Base-by-base conservation (phyloP, 2,888 invertebrate genomes). In the Mylabris sibirica region DNA sequence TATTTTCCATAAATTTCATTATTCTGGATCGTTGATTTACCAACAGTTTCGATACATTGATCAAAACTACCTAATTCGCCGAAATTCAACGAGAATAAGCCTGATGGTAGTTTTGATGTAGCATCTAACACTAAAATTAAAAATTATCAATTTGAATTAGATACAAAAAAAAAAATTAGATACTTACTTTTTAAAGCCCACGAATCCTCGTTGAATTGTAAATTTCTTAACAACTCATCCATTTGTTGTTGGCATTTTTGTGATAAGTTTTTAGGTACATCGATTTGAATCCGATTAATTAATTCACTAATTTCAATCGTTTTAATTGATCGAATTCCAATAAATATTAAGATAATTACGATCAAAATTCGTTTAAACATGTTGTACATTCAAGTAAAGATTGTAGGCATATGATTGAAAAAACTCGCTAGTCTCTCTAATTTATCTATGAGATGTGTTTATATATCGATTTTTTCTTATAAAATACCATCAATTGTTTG, bases 121-220 rank as follows among this genome's bases (percentile, higher is more conserved):
- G 78, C 72, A 70, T 78, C 78, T 8, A 76, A 64, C 76, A 78
- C 78, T 78, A 63, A 59, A 72, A 72, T 4, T 12, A 4, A 12
- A 12, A 44, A 11, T 20, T 49, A 1, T 49, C 17, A 11, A 41
- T 14, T 41, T 44, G 20, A 3, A 59, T 26, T n/a, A 12, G 1
- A 17, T 57, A n/a, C 0, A 35, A 41, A 41, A 26, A 30, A 30
- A 5, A 3, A 17, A 35, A 12, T 35, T 14, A 2, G 20, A 44
- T n/a, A 63, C 63, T 53, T 63, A 63, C 63, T 63, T 53, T 63
- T 41, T 9, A 63, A 53, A 8, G 63, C 53, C n/a, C 38, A 22
- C 8, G 63, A 63, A 8, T 53, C 30, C 2, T 26, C 30, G 8
- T 53, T 34, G 14, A 63, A 49, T 30, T 57, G 49, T 20, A 63